Base-by-base conservation (phyloP, 2,113 vertebrate species). In the Tachysurus vachellii region DNA sequence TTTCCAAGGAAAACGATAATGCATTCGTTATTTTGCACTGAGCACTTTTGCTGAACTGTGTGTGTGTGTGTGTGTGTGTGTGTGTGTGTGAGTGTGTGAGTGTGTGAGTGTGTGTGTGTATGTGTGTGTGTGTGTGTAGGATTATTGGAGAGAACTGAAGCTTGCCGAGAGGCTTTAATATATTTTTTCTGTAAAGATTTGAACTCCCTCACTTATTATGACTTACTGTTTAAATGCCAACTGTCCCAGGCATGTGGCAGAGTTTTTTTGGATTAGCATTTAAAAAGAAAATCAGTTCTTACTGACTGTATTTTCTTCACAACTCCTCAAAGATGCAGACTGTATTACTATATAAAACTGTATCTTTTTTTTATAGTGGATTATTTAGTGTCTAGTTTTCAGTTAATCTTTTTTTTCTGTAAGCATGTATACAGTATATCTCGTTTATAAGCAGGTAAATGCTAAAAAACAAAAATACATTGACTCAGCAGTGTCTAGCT, bases 101-200 rank as follows among this genome's bases (percentile, higher is more conserved):
- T 23, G 23, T 73, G 80, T 16, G 47, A 68, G 83, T 79, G 83
- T 44, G 4, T 13, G 42, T 36, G 57, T 54, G 71, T 4, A 68
- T 76, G 44, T 83, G 50, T 61, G 54, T n/a, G 53, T 42, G 28
- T 56, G 64, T 88, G 83, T 83, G 53, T 71, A 80, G 86, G 88
- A 92, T 92, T 88, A 90, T 70, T 75, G 81, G 80, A 80, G 85
- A 89, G 88, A 91, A 84, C 86, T 90, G 86, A 80, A 70, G 36
- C 90, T 87, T 83, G 85, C 75, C 47, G 85, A 89, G 84, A 92
- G 85, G 86, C 90, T 64, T 87, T 88, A 90, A 93, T 93, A 85
- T 89, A 88, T 90, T 93, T 82, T 82, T 50, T 50, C 85, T 88
- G 82, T 86, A 85, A 82, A 88, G 75, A 91, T 91, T 93, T 91